Evolutionary conservation across 2,797 vertebrate genomes (phyloP).

Genomic region (Chelon auratus): DNA sequence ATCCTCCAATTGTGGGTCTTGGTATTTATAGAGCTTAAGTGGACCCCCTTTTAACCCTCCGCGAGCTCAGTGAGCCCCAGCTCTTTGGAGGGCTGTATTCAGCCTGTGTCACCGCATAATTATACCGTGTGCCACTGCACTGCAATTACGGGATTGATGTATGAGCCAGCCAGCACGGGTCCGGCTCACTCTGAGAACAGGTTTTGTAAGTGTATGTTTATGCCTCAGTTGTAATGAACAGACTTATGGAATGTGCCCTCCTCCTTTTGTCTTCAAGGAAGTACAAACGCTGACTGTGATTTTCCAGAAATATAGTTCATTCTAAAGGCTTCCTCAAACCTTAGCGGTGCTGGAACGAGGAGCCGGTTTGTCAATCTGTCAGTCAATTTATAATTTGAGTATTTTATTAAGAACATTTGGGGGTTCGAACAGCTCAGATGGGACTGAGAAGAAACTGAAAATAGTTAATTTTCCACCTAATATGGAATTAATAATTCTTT

Average conservation of each 20-base stretch:
- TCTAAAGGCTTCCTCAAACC: not conserved
- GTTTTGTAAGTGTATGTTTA: slow-evolving; percentile 26
- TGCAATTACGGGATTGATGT: slow-evolving; percentile 53
- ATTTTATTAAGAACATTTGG: not conserved
- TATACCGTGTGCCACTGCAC: slow-evolving; percentile 16
- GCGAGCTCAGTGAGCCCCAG: slow-evolving; percentile 36
- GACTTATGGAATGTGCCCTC: not conserved
- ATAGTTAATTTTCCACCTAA: not conserved
- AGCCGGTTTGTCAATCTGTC: not conserved
- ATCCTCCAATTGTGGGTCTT: slow-evolving; percentile 80
- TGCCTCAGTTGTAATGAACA: not conserved
- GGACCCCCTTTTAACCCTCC: slow-evolving; percentile 66
- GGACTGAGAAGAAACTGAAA: not conserved
- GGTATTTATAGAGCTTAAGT: slow-evolving; percentile 81
- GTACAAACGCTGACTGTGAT: not conserved
- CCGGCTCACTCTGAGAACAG: not conserved
- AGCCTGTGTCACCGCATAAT: slow-evolving; percentile 58
- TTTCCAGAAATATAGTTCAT: not conserved
- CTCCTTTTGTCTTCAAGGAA: not conserved
- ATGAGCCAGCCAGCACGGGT: slow-evolving; percentile 4
- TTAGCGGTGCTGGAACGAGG: not conserved
- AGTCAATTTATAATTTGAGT: not conserved
- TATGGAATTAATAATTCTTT: not conserved
- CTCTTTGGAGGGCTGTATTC: slow-evolving; percentile 21
- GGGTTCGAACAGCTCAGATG: not conserved